Percentiles rank a stretch among this genome's conserved stretches.
Conservation (phyloP, 2,113 vertebrate species). For the Pangasianodon gigas region DNA sequence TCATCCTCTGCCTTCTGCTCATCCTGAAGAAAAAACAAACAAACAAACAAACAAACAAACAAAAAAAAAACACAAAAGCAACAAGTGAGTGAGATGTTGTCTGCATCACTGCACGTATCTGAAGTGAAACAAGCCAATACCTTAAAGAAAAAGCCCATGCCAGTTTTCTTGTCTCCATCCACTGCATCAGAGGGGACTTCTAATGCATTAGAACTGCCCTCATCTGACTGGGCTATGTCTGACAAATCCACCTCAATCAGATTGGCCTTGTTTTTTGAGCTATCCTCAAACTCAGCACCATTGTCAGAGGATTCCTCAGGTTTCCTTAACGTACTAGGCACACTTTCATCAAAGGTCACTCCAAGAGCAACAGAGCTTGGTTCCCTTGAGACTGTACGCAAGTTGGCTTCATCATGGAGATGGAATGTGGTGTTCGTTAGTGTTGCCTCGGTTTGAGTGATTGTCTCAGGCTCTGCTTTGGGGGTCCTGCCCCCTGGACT, state of each 20-base stretch:
- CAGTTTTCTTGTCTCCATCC: conserved; percentile 89
- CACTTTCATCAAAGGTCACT: conserved; percentile 69
- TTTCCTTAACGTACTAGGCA: conserved; percentile 65
- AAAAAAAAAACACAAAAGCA: neutral
- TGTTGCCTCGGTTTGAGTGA: conserved; percentile 68
- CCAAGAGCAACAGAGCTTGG: conserved; percentile 71
- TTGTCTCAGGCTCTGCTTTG: conserved; percentile 62
- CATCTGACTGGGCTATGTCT: conserved; percentile 79
- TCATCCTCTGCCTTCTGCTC: conserved; percentile 96
- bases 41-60: too few relatives aligned
- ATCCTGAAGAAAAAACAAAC: conserved; percentile 72
- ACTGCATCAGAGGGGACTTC: conserved; percentile 58
- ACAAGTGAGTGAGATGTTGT: neutral
- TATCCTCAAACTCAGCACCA: conserved; percentile 76
- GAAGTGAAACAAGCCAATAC: conserved; percentile 65
- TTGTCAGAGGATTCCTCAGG: conserved; percentile 68
- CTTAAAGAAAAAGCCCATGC: conserved; percentile 97
- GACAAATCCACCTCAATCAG: conserved; percentile 94
- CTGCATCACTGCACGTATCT: neutral
- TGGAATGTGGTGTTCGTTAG: conserved; percentile 70
- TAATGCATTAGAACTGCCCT: conserved; percentile 62
- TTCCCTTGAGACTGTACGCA: conserved; percentile 80
- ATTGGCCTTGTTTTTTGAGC: conserved; percentile 75
- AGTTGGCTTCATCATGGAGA: conserved; percentile 82
- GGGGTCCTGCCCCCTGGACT: conserved; percentile 74